phyloP scores from a whole-genome alignment of 1,140 invertebrate genomes.

The Drosophila tani region DNA sequence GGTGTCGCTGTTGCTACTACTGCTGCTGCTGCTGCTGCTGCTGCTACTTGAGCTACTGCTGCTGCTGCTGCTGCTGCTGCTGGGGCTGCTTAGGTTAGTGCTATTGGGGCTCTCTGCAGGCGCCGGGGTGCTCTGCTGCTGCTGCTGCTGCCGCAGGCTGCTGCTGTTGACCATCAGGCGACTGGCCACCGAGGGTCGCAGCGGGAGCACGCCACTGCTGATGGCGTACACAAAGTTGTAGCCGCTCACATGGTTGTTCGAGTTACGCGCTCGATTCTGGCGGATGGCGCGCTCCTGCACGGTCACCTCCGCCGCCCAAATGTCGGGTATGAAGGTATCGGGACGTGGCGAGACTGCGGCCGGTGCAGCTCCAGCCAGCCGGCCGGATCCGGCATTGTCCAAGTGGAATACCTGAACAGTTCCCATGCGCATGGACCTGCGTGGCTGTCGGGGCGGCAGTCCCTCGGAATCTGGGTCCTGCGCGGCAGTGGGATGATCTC shows the following conservation, averaged over 20 bases:
- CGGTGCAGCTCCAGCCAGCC: conserved; percentile 1
- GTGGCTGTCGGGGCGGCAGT: conserved; percentile 5
- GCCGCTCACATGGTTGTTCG: conserved; percentile 59
- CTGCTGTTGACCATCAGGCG: conserved; percentile 28
- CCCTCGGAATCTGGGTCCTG: conserved; percentile 11
- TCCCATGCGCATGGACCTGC: conserved; percentile 24
- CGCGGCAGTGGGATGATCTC: not conserved
- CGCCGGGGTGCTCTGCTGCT: conserved; percentile 3
- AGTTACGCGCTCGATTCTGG: conserved; percentile 61
- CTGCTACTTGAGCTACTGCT: conserved; percentile 19
- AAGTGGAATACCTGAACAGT: conserved; percentile 49
- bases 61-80: conserved; percentile 28
- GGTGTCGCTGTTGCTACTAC: conserved; percentile 28
- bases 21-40: conserved; percentile 33
- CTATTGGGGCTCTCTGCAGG: conserved; percentile 1
- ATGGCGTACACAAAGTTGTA: conserved; percentile 84
- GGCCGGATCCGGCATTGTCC: conserved; percentile 19
- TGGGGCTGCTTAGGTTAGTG: not conserved
- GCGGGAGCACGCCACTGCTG: conserved; percentile 79
- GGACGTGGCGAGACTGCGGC: conserved; percentile 7
- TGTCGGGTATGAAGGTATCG: conserved; percentile 77
- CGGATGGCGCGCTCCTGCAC: conserved; percentile 78
- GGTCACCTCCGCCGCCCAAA: conserved; percentile 84
- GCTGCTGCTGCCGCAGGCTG: conserved; percentile 4
- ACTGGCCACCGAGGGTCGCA: conserved; percentile 35